Percentiles rank a stretch among this genome's conserved stretches.
phyloP scores from a whole-genome alignment of 2,888 invertebrate genomes.

The Meta bourneti region DNA sequence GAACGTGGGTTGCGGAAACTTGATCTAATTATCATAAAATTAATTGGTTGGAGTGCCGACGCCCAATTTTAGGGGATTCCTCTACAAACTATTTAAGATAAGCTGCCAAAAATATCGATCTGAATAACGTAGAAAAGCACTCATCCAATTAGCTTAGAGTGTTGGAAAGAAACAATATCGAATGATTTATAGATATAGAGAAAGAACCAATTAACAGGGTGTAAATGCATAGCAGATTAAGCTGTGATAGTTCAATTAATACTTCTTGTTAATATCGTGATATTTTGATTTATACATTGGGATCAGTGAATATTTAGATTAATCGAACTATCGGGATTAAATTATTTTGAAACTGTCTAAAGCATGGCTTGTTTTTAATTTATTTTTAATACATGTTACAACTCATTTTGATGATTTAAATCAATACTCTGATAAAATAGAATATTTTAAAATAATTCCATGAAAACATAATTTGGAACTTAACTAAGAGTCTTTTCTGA shows the following conservation, averaged over 20 bases:
- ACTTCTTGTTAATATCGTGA: neutral
- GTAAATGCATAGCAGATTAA: neutral
- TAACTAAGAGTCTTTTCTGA: too few relatives aligned
- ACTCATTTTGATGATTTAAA: too few relatives aligned
- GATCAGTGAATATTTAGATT: neutral
- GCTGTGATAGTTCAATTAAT: neutral
- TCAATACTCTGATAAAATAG: too few relatives aligned
- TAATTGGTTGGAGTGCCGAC: slow-evolving; percentile 70
- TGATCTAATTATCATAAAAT: slow-evolving; percentile 74
- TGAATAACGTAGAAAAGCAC: slow-evolving; percentile 6
- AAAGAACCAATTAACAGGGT: neutral
- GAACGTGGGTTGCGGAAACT: slow-evolving; percentile 28
- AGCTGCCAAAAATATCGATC: slow-evolving; percentile 58
- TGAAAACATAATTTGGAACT: too few relatives aligned
- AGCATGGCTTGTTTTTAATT: too few relatives aligned
- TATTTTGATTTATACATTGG: neutral
- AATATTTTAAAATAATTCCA: too few relatives aligned
- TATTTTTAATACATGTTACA: too few relatives aligned
- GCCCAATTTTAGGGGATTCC: slow-evolving; percentile 42
- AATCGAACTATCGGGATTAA: too few relatives aligned
- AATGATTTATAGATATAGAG: slow-evolving; percentile 10
- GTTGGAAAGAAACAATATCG: slow-evolving; percentile 12
- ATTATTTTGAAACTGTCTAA: too few relatives aligned
- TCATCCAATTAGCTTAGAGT: slow-evolving; percentile 1
- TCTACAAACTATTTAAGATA: slow-evolving; percentile 55